These are phyloP conservation scores for Gobiocypris rarus DNA, from an alignment of 2,113 vertebrate species.

Conservation along the genomic window DNA sequence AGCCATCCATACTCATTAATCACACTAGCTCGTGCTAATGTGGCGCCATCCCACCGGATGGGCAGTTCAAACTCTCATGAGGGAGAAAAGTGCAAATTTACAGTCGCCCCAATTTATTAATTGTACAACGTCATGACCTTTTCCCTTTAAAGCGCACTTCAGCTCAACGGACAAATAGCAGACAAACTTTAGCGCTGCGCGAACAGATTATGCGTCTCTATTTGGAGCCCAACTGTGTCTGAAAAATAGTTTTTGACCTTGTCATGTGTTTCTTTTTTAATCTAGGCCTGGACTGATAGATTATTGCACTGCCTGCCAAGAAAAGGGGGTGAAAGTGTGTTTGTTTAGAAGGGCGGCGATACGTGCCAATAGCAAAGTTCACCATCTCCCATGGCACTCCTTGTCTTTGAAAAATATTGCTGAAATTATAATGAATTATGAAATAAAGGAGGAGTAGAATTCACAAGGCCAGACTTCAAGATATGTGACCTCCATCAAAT, in stretches of 20 bases:
- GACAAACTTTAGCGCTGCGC: conserved; percentile 24
- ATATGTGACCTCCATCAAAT: conserved; percentile 24
- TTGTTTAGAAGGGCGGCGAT: conserved; percentile 46
- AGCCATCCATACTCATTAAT: conserved; percentile 50
- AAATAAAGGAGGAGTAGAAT: conserved; percentile 6
- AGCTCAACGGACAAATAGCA: conserved; percentile 22
- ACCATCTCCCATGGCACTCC: conserved; percentile 23
- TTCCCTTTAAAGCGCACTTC: conserved; percentile 24
- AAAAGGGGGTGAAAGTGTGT: conserved; percentile 25
- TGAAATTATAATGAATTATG: conserved; percentile 44
- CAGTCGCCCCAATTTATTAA: conserved; percentile 47
- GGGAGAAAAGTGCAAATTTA: conserved; percentile 34
- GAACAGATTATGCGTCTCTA: conserved; percentile 41
- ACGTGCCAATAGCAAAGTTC: conserved; percentile 36
- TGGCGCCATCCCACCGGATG: conserved; percentile 29
- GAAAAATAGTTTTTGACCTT: conserved; percentile 57
- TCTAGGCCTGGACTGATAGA: conserved; percentile 55
- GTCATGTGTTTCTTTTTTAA: conserved; percentile 49
- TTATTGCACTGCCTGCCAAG: conserved; percentile 45
- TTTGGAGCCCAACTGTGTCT: conserved; percentile 40
- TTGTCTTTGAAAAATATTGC: conserved; percentile 41
- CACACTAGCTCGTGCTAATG: conserved; percentile 30
- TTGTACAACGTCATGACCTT: conserved; percentile 26
- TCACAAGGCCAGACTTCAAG: conserved; percentile 36
- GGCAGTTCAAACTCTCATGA: conserved; percentile 31